phyloP scores from a whole-genome alignment of 92 coral and sea anemone genomes.

The Scolanthus callimorphus region DNA sequence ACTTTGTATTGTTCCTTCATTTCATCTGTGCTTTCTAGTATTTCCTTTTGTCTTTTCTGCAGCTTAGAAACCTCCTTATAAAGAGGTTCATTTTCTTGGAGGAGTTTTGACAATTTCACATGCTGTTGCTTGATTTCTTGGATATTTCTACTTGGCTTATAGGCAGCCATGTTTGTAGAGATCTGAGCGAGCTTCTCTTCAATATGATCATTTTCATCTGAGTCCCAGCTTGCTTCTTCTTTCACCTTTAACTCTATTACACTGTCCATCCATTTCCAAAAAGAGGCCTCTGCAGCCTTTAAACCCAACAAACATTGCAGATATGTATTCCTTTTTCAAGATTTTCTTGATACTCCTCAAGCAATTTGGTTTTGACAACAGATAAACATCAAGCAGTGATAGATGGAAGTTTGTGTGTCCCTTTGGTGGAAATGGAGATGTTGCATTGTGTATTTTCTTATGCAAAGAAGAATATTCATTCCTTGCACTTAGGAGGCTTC shows the following conservation, averaged over 20 bases:
- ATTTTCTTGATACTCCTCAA: no score
- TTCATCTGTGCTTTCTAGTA: slow-evolving; percentile 18
- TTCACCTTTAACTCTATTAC: slow-evolving; percentile 43
- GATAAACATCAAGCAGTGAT: slow-evolving; percentile 69
- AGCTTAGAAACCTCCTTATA: slow-evolving; percentile 50
- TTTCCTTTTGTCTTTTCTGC: slow-evolving; percentile 54
- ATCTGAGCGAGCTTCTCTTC: background rate
- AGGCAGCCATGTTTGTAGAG: slow-evolving; percentile 2
- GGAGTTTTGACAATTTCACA: slow-evolving; percentile 48
- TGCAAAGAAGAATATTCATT: slow-evolving; percentile 46
- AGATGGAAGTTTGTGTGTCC: slow-evolving; percentile 50
- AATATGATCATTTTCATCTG: slow-evolving; percentile 12
- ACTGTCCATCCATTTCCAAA: slow-evolving; percentile 98
- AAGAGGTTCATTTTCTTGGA: slow-evolving; percentile 46
- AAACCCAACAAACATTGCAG: slow-evolving; percentile 47
- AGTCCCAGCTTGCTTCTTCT: slow-evolving; percentile 7
- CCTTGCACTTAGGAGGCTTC: slow-evolving; percentile 57
- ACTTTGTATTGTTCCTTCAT: slow-evolving; percentile 17
- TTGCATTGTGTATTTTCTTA: slow-evolving; percentile 61
- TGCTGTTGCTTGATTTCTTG: slow-evolving; percentile 67
- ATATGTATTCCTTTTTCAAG: slow-evolving; percentile 58
- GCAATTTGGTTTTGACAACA: slow-evolving; percentile 76
- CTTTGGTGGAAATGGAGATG: slow-evolving; percentile 17
- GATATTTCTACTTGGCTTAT: slow-evolving; percentile 43
- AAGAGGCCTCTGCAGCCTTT: slow-evolving; percentile 52